A percentile compares a stretch with the other conserved stretches of the same genome.
Evolutionary conservation across 92 coral and sea anemone genomes (phyloP).

Genomic region (Parazoanthus swiftii): DNA sequence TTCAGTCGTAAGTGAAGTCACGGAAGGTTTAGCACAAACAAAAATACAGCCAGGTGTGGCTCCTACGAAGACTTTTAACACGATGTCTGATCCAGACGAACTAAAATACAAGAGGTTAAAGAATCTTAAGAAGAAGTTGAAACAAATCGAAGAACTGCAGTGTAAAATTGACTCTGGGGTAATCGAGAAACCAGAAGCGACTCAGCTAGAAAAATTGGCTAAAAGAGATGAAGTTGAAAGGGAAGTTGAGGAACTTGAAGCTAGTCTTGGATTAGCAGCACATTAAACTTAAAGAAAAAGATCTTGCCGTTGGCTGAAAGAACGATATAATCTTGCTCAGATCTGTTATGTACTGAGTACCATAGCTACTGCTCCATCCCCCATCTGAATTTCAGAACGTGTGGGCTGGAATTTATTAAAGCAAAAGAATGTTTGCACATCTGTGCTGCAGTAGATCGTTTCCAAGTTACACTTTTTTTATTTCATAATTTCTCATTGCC

Average conservation of each 20-base stretch:
- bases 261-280: constrained; percentile 27
- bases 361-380: too few relatives aligned
- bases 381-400: too few relatives aligned
- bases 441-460: too few relatives aligned
- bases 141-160: constrained; percentile 95
- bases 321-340: too few relatives aligned
- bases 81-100: constrained; percentile 74
- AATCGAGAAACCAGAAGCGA: constrained; percentile 69
- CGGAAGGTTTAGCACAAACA: constrained; percentile 50
- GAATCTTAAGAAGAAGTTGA: constrained; percentile 86
- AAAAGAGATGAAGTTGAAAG: constrained; percentile 74
- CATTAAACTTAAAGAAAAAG: too few relatives aligned
- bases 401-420: too few relatives aligned
- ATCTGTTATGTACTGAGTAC: too few relatives aligned
- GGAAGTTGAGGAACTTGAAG: constrained; percentile 70
- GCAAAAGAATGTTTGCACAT: too few relatives aligned
- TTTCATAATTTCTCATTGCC: too few relatives aligned
- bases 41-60: constrained; percentile 48
- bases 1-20: constrained; percentile 49
- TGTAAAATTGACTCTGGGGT: constrained; percentile 88
- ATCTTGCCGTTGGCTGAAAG: too few relatives aligned
- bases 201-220: constrained; percentile 81
- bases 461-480: too few relatives aligned
- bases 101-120: constrained; percentile 75
- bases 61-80: constrained; percentile 54